Base-by-base conservation (phyloP, 2,797 vertebrate genomes). In the Phylloscopus collybita region DNA sequence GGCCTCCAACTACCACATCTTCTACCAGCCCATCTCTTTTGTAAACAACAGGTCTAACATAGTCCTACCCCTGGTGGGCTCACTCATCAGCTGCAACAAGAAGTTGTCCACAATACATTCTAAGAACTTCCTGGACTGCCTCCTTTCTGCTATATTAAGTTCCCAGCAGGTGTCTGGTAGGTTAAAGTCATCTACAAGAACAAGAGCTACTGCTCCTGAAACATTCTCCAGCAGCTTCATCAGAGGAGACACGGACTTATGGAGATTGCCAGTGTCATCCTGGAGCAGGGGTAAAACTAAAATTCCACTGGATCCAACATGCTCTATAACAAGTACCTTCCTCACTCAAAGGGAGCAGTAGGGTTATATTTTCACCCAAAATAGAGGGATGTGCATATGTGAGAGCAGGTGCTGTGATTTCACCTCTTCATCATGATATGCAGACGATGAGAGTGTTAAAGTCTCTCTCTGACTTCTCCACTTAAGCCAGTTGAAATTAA, bases 401-500 rank as follows among this genome's bases (percentile, higher is more conserved):
- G 56, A 92, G 26, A 90, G 29, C 45, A 61, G 67, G 13, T 88
- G 36, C 65, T 54, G 30, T 57, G 60, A 59, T 83, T 93, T 86
- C 61, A 30, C 4, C 38, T 36, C 85, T 49, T 72, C 17, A 57
- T 51, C 23, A 14, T 47, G 82, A 73, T 65, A 62, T 36, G 73
- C n/a, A 57, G 21, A 73, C 38, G 18, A 29, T 82, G 50, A 86
- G 53, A 73, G 11, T 26, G 15, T 91, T 84, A 61, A 85, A 44
- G 51, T 42, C 6, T 87, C 29, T 82, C 47, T 26, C 21, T 88
- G 61, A 76, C 45, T 94, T 80, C 81, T 57, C 38, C 57, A 50
- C 42, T 94, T 69, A 57, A 92, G 73, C 62, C 81, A 86, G 59
- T 11, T 80, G 75, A 95, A 92, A 93, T 88, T 79, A 88, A 94